Evolutionary conservation across 2,888 invertebrate genomes (phyloP), one percentile per base, ranked within the genome.

Genomic region (Didymodactylos carnosus): DNA sequence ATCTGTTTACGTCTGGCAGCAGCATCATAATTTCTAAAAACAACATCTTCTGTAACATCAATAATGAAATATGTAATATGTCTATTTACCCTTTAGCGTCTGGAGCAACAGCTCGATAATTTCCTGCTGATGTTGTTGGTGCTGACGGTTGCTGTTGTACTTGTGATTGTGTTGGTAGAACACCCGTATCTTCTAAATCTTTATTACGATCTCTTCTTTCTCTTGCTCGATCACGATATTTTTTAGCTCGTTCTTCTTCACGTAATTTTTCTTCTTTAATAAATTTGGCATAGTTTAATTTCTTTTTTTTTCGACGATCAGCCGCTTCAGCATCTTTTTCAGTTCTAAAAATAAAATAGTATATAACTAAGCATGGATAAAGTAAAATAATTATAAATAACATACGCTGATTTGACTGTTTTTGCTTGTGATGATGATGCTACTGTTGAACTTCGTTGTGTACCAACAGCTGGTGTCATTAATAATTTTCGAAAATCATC

Each of bases 181-280:
- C 35, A 89, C 51, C 43, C 76, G 77, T 35, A 49, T 80, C 88
- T 10, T 89, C 87, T 76, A 89, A 89, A 77, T 91, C 88, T 80
- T 93, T 93, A 10, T 90, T 90, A 0, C 93, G 93, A 79, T 92
- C 93, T 77, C 94, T 85, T 75, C 97, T 86, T 83, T 97, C 95
- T 62, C 90, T 87, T 0, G 95, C 86, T 78, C 85, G 79, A 77
- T 82, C 82, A 23, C 82, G 77, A 75, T 82, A 95, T 81, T 93
- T 94, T 80, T 92, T 90, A 0, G 93, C 92, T 40, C 95, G 82
- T 80, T 95, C 94, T 0, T 92, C 92, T 83, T 95, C 87, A 82
- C 93, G 91, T 78, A 90, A 92, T 80, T 94, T 94, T 81, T 95
- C 94, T 80, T 93, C 91, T 80, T 93, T 92, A 79, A 94, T 94